Conservation (phyloP, 1,140 invertebrate genomes). For the Hypsibius dujardini region DNA sequence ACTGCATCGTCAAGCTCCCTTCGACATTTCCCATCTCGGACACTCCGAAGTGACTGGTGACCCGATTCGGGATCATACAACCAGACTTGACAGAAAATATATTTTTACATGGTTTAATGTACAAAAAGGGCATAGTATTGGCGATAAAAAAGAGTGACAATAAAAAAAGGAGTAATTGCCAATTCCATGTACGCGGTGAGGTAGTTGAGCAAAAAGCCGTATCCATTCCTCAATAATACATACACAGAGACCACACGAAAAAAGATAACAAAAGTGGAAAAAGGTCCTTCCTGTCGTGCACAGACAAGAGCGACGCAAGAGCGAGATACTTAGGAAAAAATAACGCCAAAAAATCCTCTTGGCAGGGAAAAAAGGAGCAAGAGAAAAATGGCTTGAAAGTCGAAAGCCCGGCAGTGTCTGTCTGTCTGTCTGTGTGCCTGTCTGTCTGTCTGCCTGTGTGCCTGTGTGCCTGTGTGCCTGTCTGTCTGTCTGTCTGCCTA, state of each 20-base stretch:
- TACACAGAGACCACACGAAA: not conserved
- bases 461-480: no score
- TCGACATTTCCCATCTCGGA: slow-evolving; percentile 16
- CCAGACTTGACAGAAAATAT: not conserved
- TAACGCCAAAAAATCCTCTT: no score
- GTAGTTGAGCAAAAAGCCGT: not conserved
- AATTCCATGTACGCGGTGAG: not conserved
- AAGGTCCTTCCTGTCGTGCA: not conserved
- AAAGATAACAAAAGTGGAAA: not conserved
- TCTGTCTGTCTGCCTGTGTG: no score
- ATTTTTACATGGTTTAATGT: not conserved
- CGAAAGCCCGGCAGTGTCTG: no score
- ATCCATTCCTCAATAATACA: not conserved
- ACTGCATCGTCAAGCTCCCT: slow-evolving; percentile 37
- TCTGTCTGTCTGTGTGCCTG: no score
- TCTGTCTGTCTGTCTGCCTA: no score
- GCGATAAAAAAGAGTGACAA: not conserved
- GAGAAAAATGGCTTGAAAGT: no score
- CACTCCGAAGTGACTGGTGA: not conserved
- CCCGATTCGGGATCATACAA: not conserved
- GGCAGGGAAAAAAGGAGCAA: no score
- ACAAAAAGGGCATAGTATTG: not conserved
- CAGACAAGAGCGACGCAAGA: no score
- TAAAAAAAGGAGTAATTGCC: not conserved
- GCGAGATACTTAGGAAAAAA: no score